A percentile compares a stretch with the other conserved stretches of the same genome.
phyloP scores from a whole-genome alignment of 2,888 invertebrate genomes.

The Drosophila birchii region DNA sequence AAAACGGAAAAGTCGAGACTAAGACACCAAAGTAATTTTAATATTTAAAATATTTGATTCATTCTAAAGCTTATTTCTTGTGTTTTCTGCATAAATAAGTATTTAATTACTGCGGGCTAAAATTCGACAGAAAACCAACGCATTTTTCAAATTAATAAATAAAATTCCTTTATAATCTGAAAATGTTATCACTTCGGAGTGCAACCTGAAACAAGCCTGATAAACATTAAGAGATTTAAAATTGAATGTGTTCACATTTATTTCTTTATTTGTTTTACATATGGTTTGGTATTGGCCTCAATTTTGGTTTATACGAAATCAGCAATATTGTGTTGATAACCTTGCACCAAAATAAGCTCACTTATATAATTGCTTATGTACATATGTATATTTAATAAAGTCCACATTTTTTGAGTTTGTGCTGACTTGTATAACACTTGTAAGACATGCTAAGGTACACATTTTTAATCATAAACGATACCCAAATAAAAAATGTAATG shows the following conservation, averaged over 20 bases:
- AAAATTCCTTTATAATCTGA: too few species aligned
- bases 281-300: constrained; percentile 7
- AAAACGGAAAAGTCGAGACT: too few species aligned
- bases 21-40: too few species aligned
- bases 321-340: constrained; percentile 47
- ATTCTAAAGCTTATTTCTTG: too few species aligned
- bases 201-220: background rate
- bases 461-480: constrained; percentile 53
- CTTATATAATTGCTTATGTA: constrained; percentile 16
- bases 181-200: background rate
- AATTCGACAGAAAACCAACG: too few species aligned
- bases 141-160: too few species aligned
- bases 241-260: background rate
- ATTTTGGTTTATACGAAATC: constrained; percentile 38
- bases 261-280: constrained; percentile 14
- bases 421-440: constrained; percentile 70
- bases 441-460: constrained; percentile 71
- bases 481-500: constrained; percentile 7
- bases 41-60: too few species aligned
- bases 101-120: too few species aligned
- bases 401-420: constrained; percentile 45
- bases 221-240: background rate
- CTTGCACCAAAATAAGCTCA: constrained; percentile 20
- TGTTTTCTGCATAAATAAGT: too few species aligned
- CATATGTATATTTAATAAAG: constrained; percentile 3